Evolutionary conservation across 1,140 invertebrate species (phyloP), one percentile per base, ranked within the genome.

Genomic region (Leptonema lineaticorne): DNA sequence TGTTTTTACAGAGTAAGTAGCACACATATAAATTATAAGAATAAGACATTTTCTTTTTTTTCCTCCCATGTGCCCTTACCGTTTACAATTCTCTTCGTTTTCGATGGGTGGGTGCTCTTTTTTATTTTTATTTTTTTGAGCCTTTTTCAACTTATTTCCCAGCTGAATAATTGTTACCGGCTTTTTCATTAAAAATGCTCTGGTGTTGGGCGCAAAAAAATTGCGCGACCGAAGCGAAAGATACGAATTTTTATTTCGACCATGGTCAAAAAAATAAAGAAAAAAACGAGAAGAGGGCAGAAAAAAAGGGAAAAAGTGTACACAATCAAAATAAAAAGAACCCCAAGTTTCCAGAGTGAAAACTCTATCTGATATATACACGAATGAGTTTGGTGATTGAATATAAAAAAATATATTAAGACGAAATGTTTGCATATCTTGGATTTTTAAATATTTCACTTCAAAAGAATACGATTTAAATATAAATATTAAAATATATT

Each of bases 151-250:
- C 62, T 64, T 64, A 64, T 64, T 64, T 64, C 62, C 62, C 62
- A 64, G 37, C 62, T 64, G 62, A 64, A 64, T 64, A 64, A 64
- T 64, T 64, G 62, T 64, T 64, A 64, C 62, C 62, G 62, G 62
- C 45, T 48, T 50, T 64, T 64, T 64, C 62, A 64, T 64, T 64
- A 64, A 64, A 62, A 64, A 64, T 64, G 62, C 41, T 64, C 45
- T 16, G 37, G 50, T 24, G 22, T 11, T 14, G 50, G 50, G 8
- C 50, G 37, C 37, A 41, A 9, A 41, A 41, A 41, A 41, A 41
- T 2, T 14, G 16, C 50, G 50, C 18, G 14, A 53, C 22, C 20
- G 50, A 22, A n/a, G 27, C 50, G 22, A 11, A 26, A 26, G 4
- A 53, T 53, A 22, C 50, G 22, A 8, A 50, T 16, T 22, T 9